Conservation (phyloP, 1,140 invertebrate species). For the Diploscapter pachys region DNA sequence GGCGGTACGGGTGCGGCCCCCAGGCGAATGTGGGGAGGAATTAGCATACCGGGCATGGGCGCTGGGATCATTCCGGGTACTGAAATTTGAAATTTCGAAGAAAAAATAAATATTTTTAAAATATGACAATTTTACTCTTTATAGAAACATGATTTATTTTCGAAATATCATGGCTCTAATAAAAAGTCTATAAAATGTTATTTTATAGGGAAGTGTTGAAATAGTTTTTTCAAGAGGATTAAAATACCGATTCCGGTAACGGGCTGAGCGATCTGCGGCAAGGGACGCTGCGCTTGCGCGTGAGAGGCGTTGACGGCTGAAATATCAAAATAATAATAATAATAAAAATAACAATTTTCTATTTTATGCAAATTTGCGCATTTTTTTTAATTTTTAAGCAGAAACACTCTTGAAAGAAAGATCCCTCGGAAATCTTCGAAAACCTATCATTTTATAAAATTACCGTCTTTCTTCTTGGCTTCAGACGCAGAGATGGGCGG, state of each 20-base stretch:
- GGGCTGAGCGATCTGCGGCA: background rate
- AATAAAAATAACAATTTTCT: no score
- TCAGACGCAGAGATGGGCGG: background rate
- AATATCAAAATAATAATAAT: no score
- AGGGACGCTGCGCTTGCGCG: no score
- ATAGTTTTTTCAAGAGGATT: background rate
- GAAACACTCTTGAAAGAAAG: background rate
- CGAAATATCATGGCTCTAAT: no score
- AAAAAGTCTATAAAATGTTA: background rate
- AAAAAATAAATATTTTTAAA: constrained; percentile 33
- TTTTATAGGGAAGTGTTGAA: background rate
- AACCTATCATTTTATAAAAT: background rate
- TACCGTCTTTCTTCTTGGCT: background rate
- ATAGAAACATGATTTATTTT: no score
- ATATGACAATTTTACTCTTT: background rate
- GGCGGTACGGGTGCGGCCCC: no score
- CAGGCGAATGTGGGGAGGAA: no score
- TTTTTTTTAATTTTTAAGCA: background rate
- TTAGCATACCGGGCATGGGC: no score
- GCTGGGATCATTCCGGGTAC: no score
- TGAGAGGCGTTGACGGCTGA: no score
- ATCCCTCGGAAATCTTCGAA: background rate
- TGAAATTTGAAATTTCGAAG: constrained; percentile 25
- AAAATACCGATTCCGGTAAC: constrained; percentile 8
- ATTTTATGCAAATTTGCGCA: background rate